Evolutionary conservation across 2,888 invertebrate genomes (phyloP), one percentile per base, ranked within the genome.

Genomic region (Caenorhabditis panamensis): DNA sequence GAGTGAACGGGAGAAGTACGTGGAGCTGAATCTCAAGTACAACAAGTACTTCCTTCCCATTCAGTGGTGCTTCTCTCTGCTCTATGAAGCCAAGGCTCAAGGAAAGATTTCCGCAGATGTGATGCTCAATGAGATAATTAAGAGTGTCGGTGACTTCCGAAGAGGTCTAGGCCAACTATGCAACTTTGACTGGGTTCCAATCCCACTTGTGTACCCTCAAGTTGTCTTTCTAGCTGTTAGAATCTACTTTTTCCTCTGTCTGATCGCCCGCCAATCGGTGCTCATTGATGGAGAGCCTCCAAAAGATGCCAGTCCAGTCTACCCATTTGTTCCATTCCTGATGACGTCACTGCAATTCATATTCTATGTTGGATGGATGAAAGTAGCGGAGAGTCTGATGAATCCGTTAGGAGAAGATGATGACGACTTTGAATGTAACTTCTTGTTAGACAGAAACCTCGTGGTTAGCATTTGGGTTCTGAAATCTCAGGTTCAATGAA

Each of bases 401-500:
- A 85, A 85, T 63, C 85, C 85, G 31, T 63, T 85, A 2, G 85
- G 85, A 16, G 81, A 79, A 44, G 84, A 83, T 37, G 85, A 85
- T 51, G 82, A 84, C 51, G 85, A 86, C 44, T 84, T 85, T 54
- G 86, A 87, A 53, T 83, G 84, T 77, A 87, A 87, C 64, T 84
- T 75, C 64, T 67, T 87, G 49, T 86, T 87, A 20, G 86, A 87
- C 47, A 82, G 82, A 28, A 87, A 87, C 58, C 76, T 87, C 44
- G 53, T 83, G 49, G 86, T 86, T 47, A 61, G 75, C 37, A 88
- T 67, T 83, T 88, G 44, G 84, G 87, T 6, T 88, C 88, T 75
- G 88, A 86, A 64, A 86, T 89, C 53, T n/a, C n/a, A n/a, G 89
- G 89, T 18, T 89, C 89, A 89, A 87, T 89, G 84, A 89, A 89